Conservation (phyloP, 2,797 vertebrate species). For the Chelmon rostratus region DNA sequence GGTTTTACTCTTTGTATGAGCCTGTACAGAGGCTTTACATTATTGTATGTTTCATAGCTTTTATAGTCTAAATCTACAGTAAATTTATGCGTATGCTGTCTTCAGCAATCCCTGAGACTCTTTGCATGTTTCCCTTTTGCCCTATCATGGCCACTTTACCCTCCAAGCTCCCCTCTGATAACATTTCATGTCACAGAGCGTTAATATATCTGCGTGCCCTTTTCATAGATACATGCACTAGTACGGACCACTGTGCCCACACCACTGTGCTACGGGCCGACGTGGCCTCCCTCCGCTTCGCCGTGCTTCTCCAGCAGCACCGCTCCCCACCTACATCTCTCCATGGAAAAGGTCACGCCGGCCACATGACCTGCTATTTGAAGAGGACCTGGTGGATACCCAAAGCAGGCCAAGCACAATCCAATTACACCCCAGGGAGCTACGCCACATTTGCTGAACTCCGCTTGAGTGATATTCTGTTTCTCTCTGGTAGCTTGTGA, state of each 20-base stretch:
- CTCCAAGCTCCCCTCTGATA: conserved; percentile 53
- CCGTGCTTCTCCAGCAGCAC: conserved; percentile 55
- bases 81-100: not conserved
- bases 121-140: conserved; percentile 7
- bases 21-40: not conserved
- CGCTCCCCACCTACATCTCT: conserved; percentile 66
- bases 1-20: conserved; percentile 38
- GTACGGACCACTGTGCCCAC: conserved; percentile 56
- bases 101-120: not conserved
- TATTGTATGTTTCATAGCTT: conserved; percentile 2
- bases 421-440: conserved; percentile 79
- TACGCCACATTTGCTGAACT: conserved; percentile 68
- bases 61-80: conserved; percentile 1
- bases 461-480: conserved; percentile 63
- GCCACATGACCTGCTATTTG: conserved; percentile 79
- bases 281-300: conserved; percentile 57
- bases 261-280: conserved; percentile 15
- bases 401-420: conserved; percentile 73
- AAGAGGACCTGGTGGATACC: conserved; percentile 73
- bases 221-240: conserved; percentile 75
- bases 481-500: conserved; percentile 67
- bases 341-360: conserved; percentile 79
- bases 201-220: conserved; percentile 82
- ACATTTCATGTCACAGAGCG: conserved; percentile 77
- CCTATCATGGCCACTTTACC: conserved; percentile 60